Percentiles rank a stretch among this genome's conserved stretches.
Evolutionary conservation across 64 coral and sea anemone genomes (phyloP).

Genomic region (Dendronephthya gigantea): DNA sequence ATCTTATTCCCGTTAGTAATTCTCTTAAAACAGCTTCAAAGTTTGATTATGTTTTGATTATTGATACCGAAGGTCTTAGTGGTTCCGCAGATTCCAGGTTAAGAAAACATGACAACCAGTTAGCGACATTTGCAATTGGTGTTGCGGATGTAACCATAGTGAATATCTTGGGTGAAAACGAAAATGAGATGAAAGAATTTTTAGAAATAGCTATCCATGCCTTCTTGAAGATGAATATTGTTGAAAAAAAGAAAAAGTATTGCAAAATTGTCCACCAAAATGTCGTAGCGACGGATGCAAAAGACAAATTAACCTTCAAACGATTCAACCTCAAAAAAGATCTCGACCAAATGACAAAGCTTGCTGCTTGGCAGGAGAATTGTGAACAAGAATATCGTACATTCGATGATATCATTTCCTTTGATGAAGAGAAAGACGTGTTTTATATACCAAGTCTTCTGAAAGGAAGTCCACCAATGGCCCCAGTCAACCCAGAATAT

Average conservation of each 20-base stretch:
- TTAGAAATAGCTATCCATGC: too few relatives aligned
- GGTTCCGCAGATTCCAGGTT: too few relatives aligned
- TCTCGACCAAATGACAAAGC: background rate
- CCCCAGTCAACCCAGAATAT: too few relatives aligned
- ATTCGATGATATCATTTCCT: background rate
- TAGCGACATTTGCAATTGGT: background rate
- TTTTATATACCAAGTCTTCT: background rate
- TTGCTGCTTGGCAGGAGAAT: background rate
- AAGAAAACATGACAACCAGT: too few relatives aligned
- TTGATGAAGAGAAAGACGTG: background rate
- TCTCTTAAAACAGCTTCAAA: too few relatives aligned
- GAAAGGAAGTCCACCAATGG: background rate
- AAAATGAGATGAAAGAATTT: background rate
- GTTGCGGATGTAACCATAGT: background rate
- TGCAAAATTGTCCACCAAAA: background rate
- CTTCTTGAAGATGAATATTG: background rate
- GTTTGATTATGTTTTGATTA: too few relatives aligned
- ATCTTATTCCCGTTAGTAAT: too few relatives aligned
- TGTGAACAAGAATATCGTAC: background rate
- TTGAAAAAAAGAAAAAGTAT: background rate
- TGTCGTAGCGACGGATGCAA: background rate
- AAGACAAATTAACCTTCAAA: background rate
- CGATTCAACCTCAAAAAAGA: background rate
- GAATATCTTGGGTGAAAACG: background rate
- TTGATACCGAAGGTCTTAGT: too few relatives aligned